Conservation (phyloP, 2,113 vertebrate species). For the Nycticorax nycticorax region DNA sequence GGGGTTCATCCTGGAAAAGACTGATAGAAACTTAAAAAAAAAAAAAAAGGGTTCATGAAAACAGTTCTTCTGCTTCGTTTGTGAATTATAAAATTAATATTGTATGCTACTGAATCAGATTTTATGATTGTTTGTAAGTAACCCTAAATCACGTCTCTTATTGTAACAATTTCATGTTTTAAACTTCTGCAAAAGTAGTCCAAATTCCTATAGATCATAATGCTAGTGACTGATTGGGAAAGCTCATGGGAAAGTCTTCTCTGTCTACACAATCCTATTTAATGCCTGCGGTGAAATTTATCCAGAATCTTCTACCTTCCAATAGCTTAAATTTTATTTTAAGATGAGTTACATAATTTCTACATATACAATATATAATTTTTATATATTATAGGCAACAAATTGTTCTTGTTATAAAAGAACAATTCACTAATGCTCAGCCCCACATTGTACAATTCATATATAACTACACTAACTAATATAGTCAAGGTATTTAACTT, state of each 20-base stretch:
- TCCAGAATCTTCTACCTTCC: not conserved
- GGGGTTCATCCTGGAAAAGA: not conserved
- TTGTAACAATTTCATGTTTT: not conserved
- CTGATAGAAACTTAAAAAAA: not conserved
- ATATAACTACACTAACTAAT: not conserved
- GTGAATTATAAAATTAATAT: not conserved
- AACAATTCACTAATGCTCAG: not conserved
- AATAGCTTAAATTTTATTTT: not conserved
- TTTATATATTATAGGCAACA: not conserved
- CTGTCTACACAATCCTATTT: not conserved
- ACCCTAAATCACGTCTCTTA: not conserved
- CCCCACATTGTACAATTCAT: not conserved
- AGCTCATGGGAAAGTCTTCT: not conserved
- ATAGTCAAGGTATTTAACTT: conserved; percentile 6
- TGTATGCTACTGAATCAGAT: not conserved
- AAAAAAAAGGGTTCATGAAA: not conserved
- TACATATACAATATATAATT: not conserved
- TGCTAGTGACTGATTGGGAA: not conserved
- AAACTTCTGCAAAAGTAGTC: not conserved
- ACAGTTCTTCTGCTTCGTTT: not conserved
- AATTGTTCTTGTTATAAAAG: not conserved
- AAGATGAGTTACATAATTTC: not conserved
- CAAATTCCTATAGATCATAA: not conserved
- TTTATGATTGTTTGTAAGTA: not conserved
- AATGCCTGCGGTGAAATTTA: not conserved